Conservation (phyloP, 2,888 invertebrate species). For the Conistra vaccinii region DNA sequence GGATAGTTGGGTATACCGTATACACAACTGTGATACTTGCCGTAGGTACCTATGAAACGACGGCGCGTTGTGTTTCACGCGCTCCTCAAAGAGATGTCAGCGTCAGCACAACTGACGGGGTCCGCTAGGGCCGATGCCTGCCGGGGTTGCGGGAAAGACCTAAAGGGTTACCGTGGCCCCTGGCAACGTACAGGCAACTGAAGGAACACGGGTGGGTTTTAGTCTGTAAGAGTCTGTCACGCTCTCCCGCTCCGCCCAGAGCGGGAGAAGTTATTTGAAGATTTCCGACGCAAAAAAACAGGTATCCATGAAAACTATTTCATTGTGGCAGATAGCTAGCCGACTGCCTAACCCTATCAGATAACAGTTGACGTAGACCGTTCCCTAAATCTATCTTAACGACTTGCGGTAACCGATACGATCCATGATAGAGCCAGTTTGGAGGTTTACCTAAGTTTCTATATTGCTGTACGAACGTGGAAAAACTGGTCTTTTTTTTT, state of each 20-base stretch:
- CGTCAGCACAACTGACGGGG: too few species aligned
- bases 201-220: too few species aligned
- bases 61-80: too few species aligned
- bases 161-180: too few species aligned
- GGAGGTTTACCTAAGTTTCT: not conserved
- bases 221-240: too few species aligned
- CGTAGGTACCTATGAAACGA: not conserved
- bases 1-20: not conserved
- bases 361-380: conserved; percentile 10
- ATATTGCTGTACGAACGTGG: not conserved
- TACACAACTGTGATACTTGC: not conserved
- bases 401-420: not conserved
- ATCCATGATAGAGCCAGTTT: not conserved
- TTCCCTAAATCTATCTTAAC: conserved; percentile 27
- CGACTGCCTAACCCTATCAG: conserved; percentile 5
- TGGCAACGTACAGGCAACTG: too few species aligned
- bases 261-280: too few species aligned
- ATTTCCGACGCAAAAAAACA: too few species aligned
- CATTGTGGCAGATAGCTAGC: not conserved
- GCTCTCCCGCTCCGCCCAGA: too few species aligned
- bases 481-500: not conserved
- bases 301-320: not conserved
- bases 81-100: too few species aligned
- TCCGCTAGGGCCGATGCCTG: too few species aligned
- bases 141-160: too few species aligned